These are phyloP conservation scores for Malurus leucopterus DNA, from an alignment of 2,797 vertebrate species.

Conservation along the genomic window DNA sequence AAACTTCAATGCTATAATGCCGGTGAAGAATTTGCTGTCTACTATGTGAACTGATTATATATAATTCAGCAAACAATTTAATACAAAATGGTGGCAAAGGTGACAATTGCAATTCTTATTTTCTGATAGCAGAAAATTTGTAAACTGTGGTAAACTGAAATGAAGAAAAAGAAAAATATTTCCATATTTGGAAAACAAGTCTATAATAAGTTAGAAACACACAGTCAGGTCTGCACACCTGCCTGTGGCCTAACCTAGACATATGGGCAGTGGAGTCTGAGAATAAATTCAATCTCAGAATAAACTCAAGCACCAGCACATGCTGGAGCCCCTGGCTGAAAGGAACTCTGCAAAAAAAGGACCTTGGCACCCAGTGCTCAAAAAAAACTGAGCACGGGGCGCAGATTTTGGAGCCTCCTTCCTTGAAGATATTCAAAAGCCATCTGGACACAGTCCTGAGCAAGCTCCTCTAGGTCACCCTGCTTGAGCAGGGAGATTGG, in stretches of 20 bases:
- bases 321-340: neutral
- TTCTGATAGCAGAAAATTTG: neutral
- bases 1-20: neutral
- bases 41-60: neutral
- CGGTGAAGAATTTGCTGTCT: neutral
- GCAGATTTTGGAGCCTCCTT: neutral
- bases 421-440: neutral
- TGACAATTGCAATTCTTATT: neutral
- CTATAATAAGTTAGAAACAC: neutral
- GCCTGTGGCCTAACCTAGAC: neutral
- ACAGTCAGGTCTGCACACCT: fast-evolving
- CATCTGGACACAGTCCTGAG: neutral
- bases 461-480: neutral
- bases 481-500: neutral
- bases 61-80: neutral
- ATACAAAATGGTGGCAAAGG: neutral
- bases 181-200: neutral
- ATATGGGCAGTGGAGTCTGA: neutral
- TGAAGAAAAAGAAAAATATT: neutral
- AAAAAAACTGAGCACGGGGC: neutral
- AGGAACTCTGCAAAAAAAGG: neutral
- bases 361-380: neutral
- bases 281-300: neutral
- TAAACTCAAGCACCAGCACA: neutral
- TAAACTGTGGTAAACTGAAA: neutral